These are phyloP conservation scores for Ctenosaura bakeri DNA, from an alignment of 2,797 vertebrate species.

Conservation along the genomic window DNA sequence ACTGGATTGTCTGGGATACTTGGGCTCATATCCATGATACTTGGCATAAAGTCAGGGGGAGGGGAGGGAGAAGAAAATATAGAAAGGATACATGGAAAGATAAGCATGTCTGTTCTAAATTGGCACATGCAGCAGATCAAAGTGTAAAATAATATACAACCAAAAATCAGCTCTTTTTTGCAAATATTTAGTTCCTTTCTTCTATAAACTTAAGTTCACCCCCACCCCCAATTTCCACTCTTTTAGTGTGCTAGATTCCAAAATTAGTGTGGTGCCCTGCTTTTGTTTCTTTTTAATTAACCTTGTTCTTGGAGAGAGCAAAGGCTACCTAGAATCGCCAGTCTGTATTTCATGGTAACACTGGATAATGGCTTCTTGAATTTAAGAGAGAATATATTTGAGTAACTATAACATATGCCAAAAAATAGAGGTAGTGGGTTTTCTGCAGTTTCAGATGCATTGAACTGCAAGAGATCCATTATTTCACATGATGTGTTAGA, in stretches of 20 bases:
- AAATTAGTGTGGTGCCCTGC: slow-evolving; percentile 83
- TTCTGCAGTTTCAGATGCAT: slow-evolving; percentile 81
- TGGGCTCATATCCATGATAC: slow-evolving; percentile 83
- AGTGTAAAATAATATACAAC: slow-evolving; percentile 80
- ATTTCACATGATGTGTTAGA: slow-evolving; percentile 72
- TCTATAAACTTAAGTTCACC: slow-evolving; percentile 77
- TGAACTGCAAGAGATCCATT: slow-evolving; percentile 73
- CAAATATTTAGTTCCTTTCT: slow-evolving; percentile 78
- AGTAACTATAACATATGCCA: slow-evolving; percentile 80
- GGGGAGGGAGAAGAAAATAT: slow-evolving; percentile 70
- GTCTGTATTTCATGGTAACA: slow-evolving; percentile 83
- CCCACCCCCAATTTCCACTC: slow-evolving; percentile 72
- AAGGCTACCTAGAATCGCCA: slow-evolving; percentile 81
- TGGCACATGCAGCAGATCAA: slow-evolving; percentile 77
- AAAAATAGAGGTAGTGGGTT: slow-evolving; percentile 72
- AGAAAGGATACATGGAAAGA: slow-evolving; percentile 75
- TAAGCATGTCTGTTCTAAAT: slow-evolving; percentile 77
- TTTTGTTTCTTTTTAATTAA: slow-evolving; percentile 82
- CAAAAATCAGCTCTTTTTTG: slow-evolving; percentile 82
- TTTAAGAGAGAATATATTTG: slow-evolving; percentile 67
- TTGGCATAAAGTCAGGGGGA: slow-evolving; percentile 78
- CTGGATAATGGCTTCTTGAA: slow-evolving; percentile 84
- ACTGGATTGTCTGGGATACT: slow-evolving; percentile 85
- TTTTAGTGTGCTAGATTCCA: slow-evolving; percentile 80
- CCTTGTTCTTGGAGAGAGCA: slow-evolving; percentile 80